Percentiles rank a stretch among this genome's conserved stretches.
phyloP scores from a whole-genome alignment of 2,888 invertebrate genomes.

The Drosophila prostipennis region DNA sequence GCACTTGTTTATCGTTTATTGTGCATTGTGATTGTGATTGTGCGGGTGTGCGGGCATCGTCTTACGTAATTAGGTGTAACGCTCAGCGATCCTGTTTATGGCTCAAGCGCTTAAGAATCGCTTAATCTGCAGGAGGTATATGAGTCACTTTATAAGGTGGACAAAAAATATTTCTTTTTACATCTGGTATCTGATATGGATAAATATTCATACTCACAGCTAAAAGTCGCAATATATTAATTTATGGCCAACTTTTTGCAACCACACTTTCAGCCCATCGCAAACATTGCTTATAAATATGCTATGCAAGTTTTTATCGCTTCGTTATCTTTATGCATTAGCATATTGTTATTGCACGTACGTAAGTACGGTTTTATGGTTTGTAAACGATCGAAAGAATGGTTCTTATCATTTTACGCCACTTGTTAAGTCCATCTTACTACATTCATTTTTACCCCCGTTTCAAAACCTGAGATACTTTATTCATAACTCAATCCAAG shows the following conservation, averaged over 20 bases:
- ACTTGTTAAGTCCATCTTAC: conserved; percentile 3
- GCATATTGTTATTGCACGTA: conserved; percentile 30
- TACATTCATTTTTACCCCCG: conserved; percentile 7
- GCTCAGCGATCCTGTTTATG: conserved; percentile 16
- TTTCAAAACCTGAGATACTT: conserved; percentile 1
- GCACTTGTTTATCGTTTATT: conserved; percentile 20
- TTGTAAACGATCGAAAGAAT: conserved; percentile 25
- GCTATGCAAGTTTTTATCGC: conserved; percentile 9
- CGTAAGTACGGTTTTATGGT: conserved; percentile 15
- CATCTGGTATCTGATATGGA: background rate
- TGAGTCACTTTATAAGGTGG: too few relatives aligned
- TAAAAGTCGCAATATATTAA: background rate
- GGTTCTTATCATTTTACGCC: conserved; percentile 18
- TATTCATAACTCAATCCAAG: conserved; percentile 16
- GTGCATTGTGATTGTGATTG: conserved; percentile 12
- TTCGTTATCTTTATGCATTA: conserved; percentile 18
- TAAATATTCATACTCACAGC: background rate
- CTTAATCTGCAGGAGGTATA: conserved; percentile 12
- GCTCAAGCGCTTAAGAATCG: conserved; percentile 7
- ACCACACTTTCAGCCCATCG: background rate
- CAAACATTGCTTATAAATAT: conserved; percentile 11
- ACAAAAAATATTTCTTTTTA: too few relatives aligned
- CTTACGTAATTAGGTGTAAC: conserved; percentile 15
- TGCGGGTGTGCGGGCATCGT: conserved; percentile 2
- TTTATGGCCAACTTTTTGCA: conserved; percentile 19